phyloP scores from a whole-genome alignment of 2,888 invertebrate genomes.

The Xanthia togata region DNA sequence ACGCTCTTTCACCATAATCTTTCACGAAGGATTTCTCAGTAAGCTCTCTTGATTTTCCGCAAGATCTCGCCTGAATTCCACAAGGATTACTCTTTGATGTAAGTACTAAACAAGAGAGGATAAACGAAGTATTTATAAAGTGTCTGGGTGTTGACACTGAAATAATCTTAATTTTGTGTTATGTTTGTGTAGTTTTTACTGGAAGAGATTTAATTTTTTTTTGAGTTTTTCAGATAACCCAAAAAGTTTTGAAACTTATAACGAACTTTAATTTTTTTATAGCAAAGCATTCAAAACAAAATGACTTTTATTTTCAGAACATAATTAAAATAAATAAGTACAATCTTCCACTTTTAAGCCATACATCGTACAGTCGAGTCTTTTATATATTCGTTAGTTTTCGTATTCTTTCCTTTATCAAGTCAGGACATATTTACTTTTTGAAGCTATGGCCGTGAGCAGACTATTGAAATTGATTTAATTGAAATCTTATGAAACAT shows the following conservation, averaged over 20 bases:
- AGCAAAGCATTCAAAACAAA: background rate
- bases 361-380: too few species aligned
- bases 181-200: background rate
- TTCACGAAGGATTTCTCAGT: slow-evolving; percentile 11
- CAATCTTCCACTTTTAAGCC: background rate
- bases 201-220: background rate
- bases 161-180: background rate
- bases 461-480: too few species aligned
- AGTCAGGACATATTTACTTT: background rate
- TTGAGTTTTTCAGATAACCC: background rate
- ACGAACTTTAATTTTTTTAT: background rate
- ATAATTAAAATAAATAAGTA: background rate
- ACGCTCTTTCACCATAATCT: slow-evolving; percentile 24
- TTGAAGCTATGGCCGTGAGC: background rate
- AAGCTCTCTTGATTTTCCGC: slow-evolving; percentile 43
- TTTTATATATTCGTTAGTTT: background rate
- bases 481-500: too few species aligned
- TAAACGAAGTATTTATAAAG: slow-evolving; percentile 19
- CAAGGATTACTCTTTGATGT: slow-evolving; percentile 31
- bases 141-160: background rate
- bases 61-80: slow-evolving; percentile 23
- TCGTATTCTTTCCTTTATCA: background rate
- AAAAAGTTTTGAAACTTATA: background rate
- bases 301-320: background rate
- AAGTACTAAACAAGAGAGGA: slow-evolving; percentile 12